Evolutionary conservation across 2,113 vertebrate genomes (phyloP).

Genomic region (Gasterosteus nipponicus): DNA sequence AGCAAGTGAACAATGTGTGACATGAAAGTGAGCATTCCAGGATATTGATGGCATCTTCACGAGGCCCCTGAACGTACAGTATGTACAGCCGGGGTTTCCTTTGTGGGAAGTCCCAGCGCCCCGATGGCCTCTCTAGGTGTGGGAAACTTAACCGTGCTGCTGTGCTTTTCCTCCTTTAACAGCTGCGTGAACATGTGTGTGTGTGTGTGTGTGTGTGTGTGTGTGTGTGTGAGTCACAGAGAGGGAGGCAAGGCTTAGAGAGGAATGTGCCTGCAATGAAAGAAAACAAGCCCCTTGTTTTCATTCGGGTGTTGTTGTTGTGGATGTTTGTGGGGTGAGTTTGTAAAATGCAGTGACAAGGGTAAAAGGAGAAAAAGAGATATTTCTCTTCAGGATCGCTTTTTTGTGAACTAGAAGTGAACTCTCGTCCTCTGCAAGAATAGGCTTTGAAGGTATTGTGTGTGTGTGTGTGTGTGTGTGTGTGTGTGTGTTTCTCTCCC

Average conservation of each 20-base stretch:
- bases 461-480: background rate
- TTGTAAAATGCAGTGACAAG: constrained; percentile 11
- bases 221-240: constrained; percentile 10
- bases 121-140: constrained; percentile 14
- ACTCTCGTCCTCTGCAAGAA: constrained; percentile 16
- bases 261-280: constrained; percentile 29
- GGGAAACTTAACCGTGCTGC: constrained; percentile 45
- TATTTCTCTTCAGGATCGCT: background rate
- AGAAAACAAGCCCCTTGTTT: constrained; percentile 26
- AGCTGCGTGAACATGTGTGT: constrained; percentile 54
- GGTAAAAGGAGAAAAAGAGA: too few species aligned
- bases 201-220: constrained; percentile 11
- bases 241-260: constrained; percentile 14
- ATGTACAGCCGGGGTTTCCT: constrained; percentile 20
- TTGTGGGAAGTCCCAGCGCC: constrained; percentile 19
- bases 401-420: constrained; percentile 31
- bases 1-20: background rate
- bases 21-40: background rate
- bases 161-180: constrained; percentile 40
- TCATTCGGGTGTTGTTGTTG: background rate
- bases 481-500: background rate
- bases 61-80: background rate
- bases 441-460: constrained; percentile 11
- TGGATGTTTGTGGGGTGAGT: constrained; percentile 4
- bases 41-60: background rate